phyloP scores from a whole-genome alignment of 64 coral and sea anemone species.

The Porites lutea region DNA sequence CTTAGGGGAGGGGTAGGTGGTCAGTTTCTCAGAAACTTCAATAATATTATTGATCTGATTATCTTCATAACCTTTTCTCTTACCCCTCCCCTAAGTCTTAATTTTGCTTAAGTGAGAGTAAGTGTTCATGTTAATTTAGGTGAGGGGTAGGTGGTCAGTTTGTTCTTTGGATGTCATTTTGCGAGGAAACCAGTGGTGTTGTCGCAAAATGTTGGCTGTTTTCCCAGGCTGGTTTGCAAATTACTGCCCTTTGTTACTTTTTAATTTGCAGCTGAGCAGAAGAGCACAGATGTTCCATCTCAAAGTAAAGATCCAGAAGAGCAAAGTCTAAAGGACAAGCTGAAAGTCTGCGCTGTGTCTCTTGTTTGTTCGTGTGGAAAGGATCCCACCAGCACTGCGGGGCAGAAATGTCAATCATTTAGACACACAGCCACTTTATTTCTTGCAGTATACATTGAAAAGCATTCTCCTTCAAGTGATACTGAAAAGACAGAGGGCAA shows the following conservation, averaged over 20 bases:
- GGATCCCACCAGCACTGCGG: not conserved
- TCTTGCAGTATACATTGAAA: not conserved
- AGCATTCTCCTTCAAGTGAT: not conserved
- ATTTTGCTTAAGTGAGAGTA: no score
- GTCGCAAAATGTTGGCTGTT: no score
- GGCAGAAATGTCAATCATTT: constrained; percentile 45
- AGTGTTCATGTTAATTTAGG: not conserved
- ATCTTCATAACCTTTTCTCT: no score
- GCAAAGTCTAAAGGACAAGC: not conserved
- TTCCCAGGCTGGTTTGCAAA: no score
- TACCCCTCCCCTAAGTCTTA: no score
- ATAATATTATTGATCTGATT: no score
- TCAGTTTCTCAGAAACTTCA: no score
- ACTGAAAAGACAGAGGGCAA: not conserved
- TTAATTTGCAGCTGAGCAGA: not conserved
- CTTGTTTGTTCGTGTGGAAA: constrained; percentile 48
- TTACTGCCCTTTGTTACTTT: not conserved
- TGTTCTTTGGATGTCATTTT: not conserved
- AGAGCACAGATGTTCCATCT: not conserved
- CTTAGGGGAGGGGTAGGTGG: no score
- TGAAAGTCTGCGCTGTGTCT: constrained; percentile 16
- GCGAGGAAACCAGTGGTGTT: no score
- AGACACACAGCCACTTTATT: constrained; percentile 25
- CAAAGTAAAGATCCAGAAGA: not conserved
- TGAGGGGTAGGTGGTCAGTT: not conserved